A percentile compares a stretch with the other conserved stretches of the same genome.
Conservation (phyloP, 1,140 invertebrate genomes). For the Sinonovacula constricta region DNA sequence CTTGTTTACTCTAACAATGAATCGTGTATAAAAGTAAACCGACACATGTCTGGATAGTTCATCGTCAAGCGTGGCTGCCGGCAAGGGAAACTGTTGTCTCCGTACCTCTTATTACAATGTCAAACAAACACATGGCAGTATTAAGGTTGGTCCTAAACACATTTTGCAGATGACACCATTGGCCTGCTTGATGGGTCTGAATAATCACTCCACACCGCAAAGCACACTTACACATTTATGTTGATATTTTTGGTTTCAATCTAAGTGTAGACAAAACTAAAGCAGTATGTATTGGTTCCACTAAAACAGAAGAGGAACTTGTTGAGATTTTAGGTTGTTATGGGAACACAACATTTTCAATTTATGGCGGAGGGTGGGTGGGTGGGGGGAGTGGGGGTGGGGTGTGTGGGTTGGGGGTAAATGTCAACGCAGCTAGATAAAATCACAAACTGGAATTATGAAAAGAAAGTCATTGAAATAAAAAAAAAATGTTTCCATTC, state of each 20-base stretch:
- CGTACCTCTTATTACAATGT: constrained; percentile 23
- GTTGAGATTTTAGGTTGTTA: too few relatives aligned
- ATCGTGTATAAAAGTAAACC: constrained; percentile 33
- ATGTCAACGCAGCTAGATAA: too few relatives aligned
- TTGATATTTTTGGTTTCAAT: constrained; percentile 32
- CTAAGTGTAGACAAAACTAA: constrained; percentile 40
- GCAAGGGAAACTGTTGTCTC: constrained; percentile 25
- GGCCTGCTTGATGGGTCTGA: constrained; percentile 43
- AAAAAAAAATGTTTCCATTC: too few relatives aligned
- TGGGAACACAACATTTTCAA: too few relatives aligned
- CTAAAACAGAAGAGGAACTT: too few relatives aligned
- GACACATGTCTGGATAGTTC: constrained; percentile 40
- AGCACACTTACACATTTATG: constrained; percentile 17
- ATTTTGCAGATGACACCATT: constrained; percentile 48
- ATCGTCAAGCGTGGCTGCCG: constrained; percentile 21
- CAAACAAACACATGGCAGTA: too few relatives aligned
- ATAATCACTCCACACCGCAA: constrained; percentile 13
- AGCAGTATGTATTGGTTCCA: constrained; percentile 46
- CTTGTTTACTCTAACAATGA: constrained; percentile 38
- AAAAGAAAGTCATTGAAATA: too few relatives aligned
- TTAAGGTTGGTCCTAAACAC: too few relatives aligned
- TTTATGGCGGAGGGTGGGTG: too few relatives aligned
- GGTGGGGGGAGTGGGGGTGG: too few relatives aligned
- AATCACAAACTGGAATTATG: too few relatives aligned
- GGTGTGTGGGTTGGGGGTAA: too few relatives aligned